Evolutionary conservation across 1,140 invertebrate species (phyloP), one percentile per base, ranked within the genome.

Genomic region (Leptinotarsa lineolata): DNA sequence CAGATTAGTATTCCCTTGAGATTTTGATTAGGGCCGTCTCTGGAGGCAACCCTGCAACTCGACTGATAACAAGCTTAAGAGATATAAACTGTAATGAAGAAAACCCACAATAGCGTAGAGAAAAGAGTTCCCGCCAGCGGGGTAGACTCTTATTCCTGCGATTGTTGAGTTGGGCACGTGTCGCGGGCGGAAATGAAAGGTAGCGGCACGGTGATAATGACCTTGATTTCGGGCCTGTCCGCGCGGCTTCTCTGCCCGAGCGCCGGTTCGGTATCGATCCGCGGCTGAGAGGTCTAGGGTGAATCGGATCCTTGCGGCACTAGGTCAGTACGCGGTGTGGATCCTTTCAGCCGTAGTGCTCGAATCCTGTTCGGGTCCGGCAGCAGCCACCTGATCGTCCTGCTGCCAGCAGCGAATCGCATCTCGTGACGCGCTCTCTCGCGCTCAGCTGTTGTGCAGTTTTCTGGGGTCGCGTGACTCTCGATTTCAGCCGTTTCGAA

Each of bases 291-390:
- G 74, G 67, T 73, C 70, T 59, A 66, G 64, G 66, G 67, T 68
- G 68, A 70, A 21, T 54, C 30, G 70, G 71, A 73, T 76, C 72
- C 73, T 54, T 54, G 48, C 73, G 68, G 76, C 76, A 81, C 77
- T 82, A 80, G 81, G 81, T 82, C 81, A 82, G 81, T 82, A 79
- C 76, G 80, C 78, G 75, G 67, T 69, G 68, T 74, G 72, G 77
- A 74, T 73, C 72, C 75, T 67, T 75, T 63, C 30, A 67, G 76
- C 68, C 67, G 72, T 63, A 44, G 69, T 68, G 20, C 46, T 66
- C 64, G 68, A 61, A 61, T 61, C 24, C 20, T 15, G 30, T 44
- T n/a, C 46, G 22, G 18, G 54, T 21, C 63, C 20, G n/a, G 16
- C 8, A 13, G 5, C 24, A 16, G 21, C 68, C 45, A 18, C 24